Conservation (phyloP, 2,113 vertebrate species). For the Strigops habroptila region DNA sequence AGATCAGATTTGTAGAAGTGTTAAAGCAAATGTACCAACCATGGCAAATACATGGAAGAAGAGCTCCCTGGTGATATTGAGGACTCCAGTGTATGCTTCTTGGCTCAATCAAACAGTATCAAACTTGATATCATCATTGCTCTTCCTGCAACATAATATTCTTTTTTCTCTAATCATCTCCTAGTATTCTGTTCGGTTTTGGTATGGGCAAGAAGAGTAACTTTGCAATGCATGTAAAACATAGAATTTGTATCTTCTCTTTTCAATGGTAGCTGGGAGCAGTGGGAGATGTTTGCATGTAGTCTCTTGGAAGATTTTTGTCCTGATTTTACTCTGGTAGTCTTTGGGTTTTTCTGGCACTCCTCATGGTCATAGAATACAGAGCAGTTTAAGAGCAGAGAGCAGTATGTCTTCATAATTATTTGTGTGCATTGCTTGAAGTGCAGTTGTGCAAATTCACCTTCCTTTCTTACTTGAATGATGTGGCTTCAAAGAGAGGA, state of each 20-base stretch:
- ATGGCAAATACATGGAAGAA: not conserved
- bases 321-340: not conserved
- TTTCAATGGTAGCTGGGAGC: not conserved
- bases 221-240: not conserved
- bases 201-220: not conserved
- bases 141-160: not conserved
- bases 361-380: not conserved
- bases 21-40: not conserved
- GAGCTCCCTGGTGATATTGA: not conserved
- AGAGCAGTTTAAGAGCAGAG: not conserved
- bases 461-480: not conserved
- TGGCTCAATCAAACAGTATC: not conserved
- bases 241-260: not conserved
- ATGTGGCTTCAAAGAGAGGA: not conserved
- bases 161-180: not conserved
- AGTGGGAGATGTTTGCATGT: not conserved
- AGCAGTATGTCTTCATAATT: not conserved
- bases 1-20: not conserved
- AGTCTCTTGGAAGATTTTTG: not conserved
- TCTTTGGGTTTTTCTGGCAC: not conserved
- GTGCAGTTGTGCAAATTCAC: not conserved
- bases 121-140: not conserved
- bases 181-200: not conserved
- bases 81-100: not conserved
- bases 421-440: not conserved